Conservation (phyloP, 2,888 invertebrate genomes). For the Helobdella robusta region DNA sequence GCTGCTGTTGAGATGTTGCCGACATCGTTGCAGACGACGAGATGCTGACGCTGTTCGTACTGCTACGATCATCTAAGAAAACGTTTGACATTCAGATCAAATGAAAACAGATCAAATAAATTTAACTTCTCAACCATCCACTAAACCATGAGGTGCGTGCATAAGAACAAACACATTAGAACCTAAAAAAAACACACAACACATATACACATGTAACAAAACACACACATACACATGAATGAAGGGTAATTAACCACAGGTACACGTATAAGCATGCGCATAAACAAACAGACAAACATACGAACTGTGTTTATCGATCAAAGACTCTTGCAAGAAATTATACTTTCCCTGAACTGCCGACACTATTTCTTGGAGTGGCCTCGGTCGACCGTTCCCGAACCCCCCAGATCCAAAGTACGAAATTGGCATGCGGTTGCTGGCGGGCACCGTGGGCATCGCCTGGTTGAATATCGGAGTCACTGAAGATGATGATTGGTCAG, state of each 20-base stretch:
- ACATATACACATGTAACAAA: background rate
- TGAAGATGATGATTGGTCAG: no score
- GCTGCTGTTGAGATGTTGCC: constrained; percentile 5
- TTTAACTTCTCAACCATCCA: no score
- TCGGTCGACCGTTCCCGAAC: constrained; percentile 8
- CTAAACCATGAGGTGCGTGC: no score
- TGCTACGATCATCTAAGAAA: background rate
- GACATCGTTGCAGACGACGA: background rate
- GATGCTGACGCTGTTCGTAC: background rate
- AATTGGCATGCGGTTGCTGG: background rate
- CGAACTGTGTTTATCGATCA: constrained; percentile 52
- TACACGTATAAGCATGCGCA: no score
- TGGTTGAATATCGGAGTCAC: no score
- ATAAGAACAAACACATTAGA: no score
- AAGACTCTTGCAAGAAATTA: constrained; percentile 68
- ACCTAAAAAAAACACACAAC: no score
- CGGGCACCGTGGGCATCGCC: no score
- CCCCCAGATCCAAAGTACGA: background rate
- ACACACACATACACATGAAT: background rate
- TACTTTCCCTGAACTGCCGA: constrained; percentile 47
- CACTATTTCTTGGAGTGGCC: constrained; percentile 41
- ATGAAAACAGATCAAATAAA: no score
- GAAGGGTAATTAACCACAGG: background rate
- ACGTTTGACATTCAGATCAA: background rate
- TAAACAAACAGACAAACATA: background rate